Evolutionary conservation across 1,140 invertebrate species (phyloP), one percentile per base, ranked within the genome.

Genomic region (Cephus cinctus): DNA sequence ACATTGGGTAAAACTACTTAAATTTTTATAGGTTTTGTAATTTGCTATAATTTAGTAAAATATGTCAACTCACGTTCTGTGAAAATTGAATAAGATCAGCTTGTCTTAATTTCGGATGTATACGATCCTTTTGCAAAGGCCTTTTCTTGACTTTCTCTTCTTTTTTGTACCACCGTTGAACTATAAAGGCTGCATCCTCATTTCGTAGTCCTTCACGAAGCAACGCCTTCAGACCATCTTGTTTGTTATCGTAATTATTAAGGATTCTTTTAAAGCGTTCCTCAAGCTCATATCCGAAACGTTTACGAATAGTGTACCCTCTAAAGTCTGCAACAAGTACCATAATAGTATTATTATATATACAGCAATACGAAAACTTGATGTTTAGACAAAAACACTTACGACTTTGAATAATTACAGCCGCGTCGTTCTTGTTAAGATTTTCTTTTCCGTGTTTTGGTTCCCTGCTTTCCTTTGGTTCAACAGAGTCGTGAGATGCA

Each of bases 391-490:
- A 30, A 38, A 21, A 43, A 44, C 45, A 80, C 82, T 79, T 74
- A 86, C 84, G 80, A 58, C 83, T 85, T 67, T 87, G 85, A 54
- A 85, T 86, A 11, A 86, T 63, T 27, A 80, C 77, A 4, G 84
- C 84, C 18, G 85, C 84, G 56, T 81, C 73, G 36, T 82, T 77
- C 25, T 74, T 71, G 47, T 78, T 75, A 4, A 81, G 48, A 43
- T 78, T 78, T 56, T 80, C 76, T 63, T 78, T 80, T 15, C 40
- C 54, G 1, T 23, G 15, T 14, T 41, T 41, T n/a, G 14, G 6
- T 20, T 65, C 56, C 14, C 56, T 61, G 4, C 42, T 50, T 30
- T 55, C 48, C 21, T 54, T 49, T 19, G 43, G 39, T 9, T 45
- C 44, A 30, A 43, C 41, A 27, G 56, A 49, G 3, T 66, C 56